A percentile compares a stretch with the other conserved stretches of the same genome.
Conservation (phyloP, 2,113 vertebrate genomes). For the Gymnogyps californianus region DNA sequence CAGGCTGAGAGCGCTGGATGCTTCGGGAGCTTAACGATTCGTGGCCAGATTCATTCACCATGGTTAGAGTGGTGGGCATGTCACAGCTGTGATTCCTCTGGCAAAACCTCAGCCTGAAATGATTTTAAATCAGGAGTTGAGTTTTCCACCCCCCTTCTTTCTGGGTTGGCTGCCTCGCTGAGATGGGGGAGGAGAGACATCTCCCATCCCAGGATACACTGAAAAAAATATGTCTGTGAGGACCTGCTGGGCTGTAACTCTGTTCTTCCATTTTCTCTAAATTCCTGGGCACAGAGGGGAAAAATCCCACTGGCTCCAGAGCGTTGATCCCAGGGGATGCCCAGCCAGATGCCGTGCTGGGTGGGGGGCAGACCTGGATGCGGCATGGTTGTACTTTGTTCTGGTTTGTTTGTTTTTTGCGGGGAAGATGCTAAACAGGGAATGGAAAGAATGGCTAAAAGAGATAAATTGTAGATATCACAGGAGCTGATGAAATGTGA, state of each 20-base stretch:
- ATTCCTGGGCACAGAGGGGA: background rate
- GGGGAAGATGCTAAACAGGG: background rate
- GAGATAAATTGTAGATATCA: background rate
- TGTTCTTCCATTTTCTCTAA: background rate
- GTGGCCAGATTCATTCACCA: conserved; percentile 63
- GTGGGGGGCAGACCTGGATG: accelerated
- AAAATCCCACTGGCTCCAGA: background rate
- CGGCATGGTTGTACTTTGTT: background rate
- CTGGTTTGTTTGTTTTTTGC: background rate
- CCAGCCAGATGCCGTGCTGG: background rate
- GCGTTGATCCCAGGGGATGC: accelerated
- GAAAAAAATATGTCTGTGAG: background rate
- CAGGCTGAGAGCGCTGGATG: conserved; percentile 43
- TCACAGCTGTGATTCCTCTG: conserved; percentile 31
- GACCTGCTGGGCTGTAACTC: background rate
- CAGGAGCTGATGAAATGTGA: background rate
- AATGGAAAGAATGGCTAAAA: background rate
- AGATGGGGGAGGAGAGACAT: background rate
- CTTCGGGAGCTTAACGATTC: conserved; percentile 65
- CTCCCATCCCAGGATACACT: background rate
- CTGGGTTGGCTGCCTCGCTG: background rate
- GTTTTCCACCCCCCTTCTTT: background rate
- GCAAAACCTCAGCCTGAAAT: conserved; percentile 12
- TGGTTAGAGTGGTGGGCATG: conserved; percentile 45
- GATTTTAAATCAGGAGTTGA: conserved; percentile 22